Base-by-base conservation (phyloP, 2,797 vertebrate genomes). In the Chromobotia macracanthus region DNA sequence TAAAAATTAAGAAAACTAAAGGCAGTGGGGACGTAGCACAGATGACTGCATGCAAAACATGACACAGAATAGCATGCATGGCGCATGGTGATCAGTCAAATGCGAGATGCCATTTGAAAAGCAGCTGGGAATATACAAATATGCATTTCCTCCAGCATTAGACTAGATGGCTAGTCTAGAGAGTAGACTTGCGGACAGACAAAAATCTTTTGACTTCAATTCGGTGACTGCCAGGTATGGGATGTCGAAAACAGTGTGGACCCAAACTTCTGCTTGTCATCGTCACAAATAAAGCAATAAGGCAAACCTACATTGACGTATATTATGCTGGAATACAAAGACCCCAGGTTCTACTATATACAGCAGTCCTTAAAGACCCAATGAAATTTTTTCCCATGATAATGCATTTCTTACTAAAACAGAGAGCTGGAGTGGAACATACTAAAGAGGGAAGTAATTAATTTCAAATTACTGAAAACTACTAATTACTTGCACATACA, bases 1-100 rank as follows among this genome's bases (percentile, higher is more conserved):
- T 68, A 67, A 56, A 38, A 72, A 80, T 72, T 73, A 56, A 51
- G 65, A 75, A 19, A 55, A n/a, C 13, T 0, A 31, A 41, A 61
- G n/a, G 21, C 60, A 46, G 46, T 13, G 77, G 64, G 56, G 53
- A 82, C 23, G 6, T 38, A 74, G 80, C 80, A 82, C 80, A 44
- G 71, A 75, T 67, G 75, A 28, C 18, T 8, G 60, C 81, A 90
- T 89, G 89, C 89, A 87, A 83, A 19, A 25, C 1, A 23, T 21
- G 18, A 83, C 72, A 56, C 3, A 13, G 44, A 35, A 70, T 61
- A 1, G 21, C 46, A 41, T 84, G 67, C 80, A 21, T 81, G 74
- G 12, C 51, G 66, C 21, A 35, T 48, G 28, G 35, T 76, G 73
- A 44, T 72, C 21, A 4, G 35, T 31, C 56, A 72, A 75, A 80